These are phyloP conservation scores for Desoria tigrina DNA, from an alignment of 2,888 invertebrate genomes.

Conservation along the genomic window DNA sequence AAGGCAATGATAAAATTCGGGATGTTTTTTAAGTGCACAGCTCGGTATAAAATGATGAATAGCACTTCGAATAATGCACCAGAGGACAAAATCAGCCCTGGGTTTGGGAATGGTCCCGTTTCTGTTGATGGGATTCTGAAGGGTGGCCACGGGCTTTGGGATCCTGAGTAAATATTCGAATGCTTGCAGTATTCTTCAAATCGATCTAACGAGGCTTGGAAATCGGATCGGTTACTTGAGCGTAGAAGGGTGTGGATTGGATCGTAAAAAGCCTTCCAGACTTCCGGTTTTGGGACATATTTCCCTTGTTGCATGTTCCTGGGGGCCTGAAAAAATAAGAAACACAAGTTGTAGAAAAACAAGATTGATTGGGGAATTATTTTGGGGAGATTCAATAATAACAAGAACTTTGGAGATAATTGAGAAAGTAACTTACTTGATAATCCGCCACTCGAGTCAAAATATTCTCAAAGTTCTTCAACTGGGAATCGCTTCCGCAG, in stretches of 20 bases:
- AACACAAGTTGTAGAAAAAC: too few species aligned
- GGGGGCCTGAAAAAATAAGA: too few species aligned
- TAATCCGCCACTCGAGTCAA: conserved; percentile 79
- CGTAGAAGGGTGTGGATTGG: conserved; percentile 87
- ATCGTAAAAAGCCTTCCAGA: conserved; percentile 93
- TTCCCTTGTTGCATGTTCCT: conserved; percentile 76
- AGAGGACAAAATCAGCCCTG: conserved; percentile 29
- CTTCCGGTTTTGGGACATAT: conserved; percentile 76
- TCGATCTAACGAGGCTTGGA: conserved; percentile 89
- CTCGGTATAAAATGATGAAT: conserved; percentile 31
- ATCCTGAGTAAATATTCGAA: conserved; percentile 9
- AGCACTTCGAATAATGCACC: conserved; percentile 27
- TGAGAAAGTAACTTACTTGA: too few species aligned
- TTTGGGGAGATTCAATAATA: too few species aligned
- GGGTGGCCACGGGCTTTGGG: conserved; percentile 39
- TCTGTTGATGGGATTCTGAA: conserved; percentile 26
- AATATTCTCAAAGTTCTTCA: conserved; percentile 78
- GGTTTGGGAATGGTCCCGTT: conserved; percentile 24
- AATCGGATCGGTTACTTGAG: conserved; percentile 87
- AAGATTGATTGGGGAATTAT: too few species aligned
- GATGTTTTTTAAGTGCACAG: conserved; percentile 27
- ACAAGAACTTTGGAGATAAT: too few species aligned
- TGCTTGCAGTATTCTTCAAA: conserved; percentile 57
- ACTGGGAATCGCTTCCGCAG: conserved; percentile 73
- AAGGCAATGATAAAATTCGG: conserved; percentile 33